Conservation (phyloP, 2,888 invertebrate species). For the Callinectes sapidus region DNA sequence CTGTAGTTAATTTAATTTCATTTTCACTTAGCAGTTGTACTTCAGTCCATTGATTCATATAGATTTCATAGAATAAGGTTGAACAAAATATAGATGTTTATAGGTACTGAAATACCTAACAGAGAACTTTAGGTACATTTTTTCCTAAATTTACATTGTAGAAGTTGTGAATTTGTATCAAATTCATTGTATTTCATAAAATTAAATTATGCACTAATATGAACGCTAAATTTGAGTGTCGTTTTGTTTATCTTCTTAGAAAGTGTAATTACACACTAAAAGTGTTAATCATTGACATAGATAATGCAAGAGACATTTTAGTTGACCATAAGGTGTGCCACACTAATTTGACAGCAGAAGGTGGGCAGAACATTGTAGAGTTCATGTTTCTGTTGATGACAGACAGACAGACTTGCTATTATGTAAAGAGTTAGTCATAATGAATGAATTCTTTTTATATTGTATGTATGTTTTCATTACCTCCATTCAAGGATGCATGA, state of each 20-base stretch:
- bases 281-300: not conserved
- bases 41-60: not conserved
- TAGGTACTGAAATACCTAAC: not conserved
- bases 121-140: not conserved
- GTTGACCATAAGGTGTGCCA: not conserved
- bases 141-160: not conserved
- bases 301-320: not conserved
- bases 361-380: not conserved
- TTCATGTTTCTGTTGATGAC: not conserved
- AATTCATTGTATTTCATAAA: conserved; percentile 11
- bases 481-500: not conserved
- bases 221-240: not conserved
- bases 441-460: not conserved
- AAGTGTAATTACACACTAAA: not conserved
- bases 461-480: not conserved
- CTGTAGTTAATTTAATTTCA: not conserved
- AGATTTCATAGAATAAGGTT: not conserved
- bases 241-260: not conserved
- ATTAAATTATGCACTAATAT: not conserved
- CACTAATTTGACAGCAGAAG: not conserved
- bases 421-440: not conserved
- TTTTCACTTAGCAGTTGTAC: not conserved
- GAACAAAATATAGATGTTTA: not conserved
- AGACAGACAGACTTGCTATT: not conserved
- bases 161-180: not conserved